Evolutionary conservation across 53 echinoderm and acorn worm genomes (phyloP).

Genomic region (Holothuria scabra): DNA sequence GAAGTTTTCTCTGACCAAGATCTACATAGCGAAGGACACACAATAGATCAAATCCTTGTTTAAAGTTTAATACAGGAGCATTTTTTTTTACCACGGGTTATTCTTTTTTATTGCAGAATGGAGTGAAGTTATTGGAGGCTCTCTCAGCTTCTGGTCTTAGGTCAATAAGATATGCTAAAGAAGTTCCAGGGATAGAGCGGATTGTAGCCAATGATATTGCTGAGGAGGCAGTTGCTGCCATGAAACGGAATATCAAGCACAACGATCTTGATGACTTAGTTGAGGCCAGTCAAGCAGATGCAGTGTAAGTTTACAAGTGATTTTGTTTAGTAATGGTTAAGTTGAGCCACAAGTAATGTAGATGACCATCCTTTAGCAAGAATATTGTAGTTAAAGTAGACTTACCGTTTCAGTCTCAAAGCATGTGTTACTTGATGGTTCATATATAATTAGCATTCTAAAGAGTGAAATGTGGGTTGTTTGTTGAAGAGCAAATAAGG

Average conservation of each 20-base stretch:
- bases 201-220: slow-evolving; percentile 90
- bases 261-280: slow-evolving; percentile 81
- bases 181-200: slow-evolving; percentile 81
- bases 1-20: too few relatives aligned
- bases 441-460: too few relatives aligned
- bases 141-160: slow-evolving; percentile 93
- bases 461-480: too few relatives aligned
- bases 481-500: too few relatives aligned
- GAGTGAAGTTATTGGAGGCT: slow-evolving; percentile 81
- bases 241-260: slow-evolving; percentile 83
- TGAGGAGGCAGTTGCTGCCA: slow-evolving; percentile 73
- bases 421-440: too few relatives aligned
- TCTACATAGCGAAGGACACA: neutral
- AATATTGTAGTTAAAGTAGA: too few relatives aligned
- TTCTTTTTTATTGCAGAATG: slow-evolving; percentile 53
- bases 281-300: slow-evolving; percentile 79
- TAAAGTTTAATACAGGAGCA: neutral
- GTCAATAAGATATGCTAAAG: slow-evolving; percentile 90
- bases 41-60: neutral
- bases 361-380: too few relatives aligned
- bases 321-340: too few relatives aligned
- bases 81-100: neutral
- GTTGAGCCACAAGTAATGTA: too few relatives aligned
- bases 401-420: too few relatives aligned
- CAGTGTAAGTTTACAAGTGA: slow-evolving; percentile 63